Percentiles rank a stretch among this genome's conserved stretches.
Conservation (phyloP, 2,797 vertebrate genomes). For the Premnoplex brunnescens region DNA sequence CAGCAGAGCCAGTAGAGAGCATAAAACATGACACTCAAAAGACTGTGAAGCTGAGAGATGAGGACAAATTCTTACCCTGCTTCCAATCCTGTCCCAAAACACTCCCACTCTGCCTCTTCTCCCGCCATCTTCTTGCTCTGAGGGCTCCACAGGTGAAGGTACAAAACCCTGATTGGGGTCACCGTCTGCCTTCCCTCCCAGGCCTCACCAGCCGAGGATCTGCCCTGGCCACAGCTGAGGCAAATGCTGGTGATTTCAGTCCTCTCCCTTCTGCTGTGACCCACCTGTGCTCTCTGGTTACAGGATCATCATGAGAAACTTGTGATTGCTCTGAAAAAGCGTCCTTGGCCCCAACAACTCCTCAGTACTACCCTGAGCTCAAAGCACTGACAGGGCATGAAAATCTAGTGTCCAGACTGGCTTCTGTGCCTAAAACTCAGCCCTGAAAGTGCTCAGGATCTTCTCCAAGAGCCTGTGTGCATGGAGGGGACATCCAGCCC, state of each 20-base stretch:
- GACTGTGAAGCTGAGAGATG: not conserved
- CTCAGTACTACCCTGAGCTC: not conserved
- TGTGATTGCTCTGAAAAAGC: not conserved
- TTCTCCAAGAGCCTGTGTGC: not conserved
- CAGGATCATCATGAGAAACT: too few relatives aligned
- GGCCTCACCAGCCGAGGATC: not conserved
- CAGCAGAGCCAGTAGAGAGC: not conserved
- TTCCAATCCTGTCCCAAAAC: fast-evolving
- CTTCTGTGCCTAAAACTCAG: not conserved
- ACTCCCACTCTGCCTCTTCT: fast-evolving
- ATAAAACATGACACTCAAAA: not conserved
- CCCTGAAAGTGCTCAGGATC: too few relatives aligned
- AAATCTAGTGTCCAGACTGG: fast-evolving
- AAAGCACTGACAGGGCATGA: fast-evolving
- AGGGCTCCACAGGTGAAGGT: not conserved
- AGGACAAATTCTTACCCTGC: not conserved
- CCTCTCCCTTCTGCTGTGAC: not conserved
- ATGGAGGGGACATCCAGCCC: not conserved
- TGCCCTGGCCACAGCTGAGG: not conserved
- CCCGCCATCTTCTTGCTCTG: fast-evolving
- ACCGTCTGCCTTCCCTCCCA: not conserved
- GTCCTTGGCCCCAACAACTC: fast-evolving
- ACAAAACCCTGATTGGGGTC: not conserved
- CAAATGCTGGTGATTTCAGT: not conserved
- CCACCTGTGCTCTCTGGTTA: too few relatives aligned